Percentiles rank a stretch among this genome's conserved stretches.
These are phyloP conservation scores for Andrena camellia DNA, from an alignment of 2,888 invertebrate species.

Conservation along the genomic window DNA sequence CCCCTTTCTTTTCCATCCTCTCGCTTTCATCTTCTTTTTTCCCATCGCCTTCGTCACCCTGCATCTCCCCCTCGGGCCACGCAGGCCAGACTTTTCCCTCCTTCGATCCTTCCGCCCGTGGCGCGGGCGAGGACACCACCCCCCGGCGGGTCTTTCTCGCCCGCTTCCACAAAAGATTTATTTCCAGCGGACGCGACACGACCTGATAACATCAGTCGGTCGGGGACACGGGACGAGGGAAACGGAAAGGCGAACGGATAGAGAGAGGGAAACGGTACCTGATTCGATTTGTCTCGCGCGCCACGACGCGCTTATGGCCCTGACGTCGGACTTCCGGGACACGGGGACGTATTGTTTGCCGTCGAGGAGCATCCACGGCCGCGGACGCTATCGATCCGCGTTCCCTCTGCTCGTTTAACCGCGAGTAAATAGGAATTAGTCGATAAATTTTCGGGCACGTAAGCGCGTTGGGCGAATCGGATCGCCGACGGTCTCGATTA, in stretches of 20 bases:
- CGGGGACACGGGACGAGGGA: conserved; percentile 46
- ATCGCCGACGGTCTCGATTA: background rate
- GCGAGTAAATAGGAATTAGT: conserved; percentile 57
- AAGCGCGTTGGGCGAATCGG: conserved; percentile 14
- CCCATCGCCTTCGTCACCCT: background rate
- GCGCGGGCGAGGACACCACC: conserved; percentile 15
- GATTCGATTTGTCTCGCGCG: conserved; percentile 66
- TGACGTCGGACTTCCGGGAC: conserved; percentile 65
- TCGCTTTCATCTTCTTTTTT: background rate
- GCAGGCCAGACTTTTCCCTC: conserved; percentile 6
- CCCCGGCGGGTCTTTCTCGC: conserved; percentile 40
- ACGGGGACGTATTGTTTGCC: conserved; percentile 64
- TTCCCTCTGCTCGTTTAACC: conserved; percentile 6
- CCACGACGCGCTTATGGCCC: conserved; percentile 65
- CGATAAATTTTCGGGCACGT: conserved; percentile 47
- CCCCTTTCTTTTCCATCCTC: background rate
- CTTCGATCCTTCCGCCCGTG: conserved; percentile 3
- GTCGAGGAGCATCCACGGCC: conserved; percentile 42
- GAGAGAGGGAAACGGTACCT: conserved; percentile 45
- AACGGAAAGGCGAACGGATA: conserved; percentile 60
- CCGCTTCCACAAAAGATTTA: conserved; percentile 64
- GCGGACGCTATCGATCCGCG: conserved; percentile 55
- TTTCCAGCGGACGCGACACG: conserved; percentile 62
- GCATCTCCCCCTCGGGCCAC: background rate
- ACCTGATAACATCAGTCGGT: conserved; percentile 54